Percentiles rank a stretch among this genome's conserved stretches.
Evolutionary conservation across 1,140 invertebrate species (phyloP).

Genomic region (Fopius arisanus): DNA sequence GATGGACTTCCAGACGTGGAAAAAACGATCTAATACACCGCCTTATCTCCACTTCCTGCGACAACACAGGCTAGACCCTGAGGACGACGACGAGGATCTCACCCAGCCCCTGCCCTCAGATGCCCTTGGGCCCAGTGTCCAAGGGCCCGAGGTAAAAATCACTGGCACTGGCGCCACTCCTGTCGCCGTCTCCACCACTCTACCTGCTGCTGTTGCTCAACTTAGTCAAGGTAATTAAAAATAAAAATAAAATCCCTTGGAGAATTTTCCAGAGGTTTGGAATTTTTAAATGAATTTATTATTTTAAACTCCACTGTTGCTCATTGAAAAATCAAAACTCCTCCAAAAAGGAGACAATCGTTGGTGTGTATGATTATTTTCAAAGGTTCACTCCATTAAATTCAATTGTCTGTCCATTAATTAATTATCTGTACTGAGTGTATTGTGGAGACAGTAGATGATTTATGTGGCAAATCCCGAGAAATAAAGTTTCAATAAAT

Average conservation of each 20-base stretch:
- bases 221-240: constrained; percentile 66
- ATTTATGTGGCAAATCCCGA: too few species aligned
- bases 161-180: constrained; percentile 70
- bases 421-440: too few species aligned
- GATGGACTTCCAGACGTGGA: constrained; percentile 85
- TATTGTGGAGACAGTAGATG: too few species aligned
- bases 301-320: too few species aligned
- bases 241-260: too few species aligned
- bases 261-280: too few species aligned
- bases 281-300: too few species aligned
- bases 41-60: constrained; percentile 79
- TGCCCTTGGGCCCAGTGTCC: constrained; percentile 21
- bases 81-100: constrained; percentile 69
- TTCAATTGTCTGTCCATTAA: too few species aligned
- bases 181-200: constrained; percentile 69
- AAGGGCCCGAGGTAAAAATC: constrained; percentile 70
- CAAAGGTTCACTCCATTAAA: too few species aligned
- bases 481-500: constrained; percentile 43
- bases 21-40: constrained; percentile 76
- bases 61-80: constrained; percentile 76
- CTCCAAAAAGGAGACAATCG: too few species aligned
- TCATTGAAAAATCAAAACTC: too few species aligned
- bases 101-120: constrained; percentile 44
- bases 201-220: constrained; percentile 70
- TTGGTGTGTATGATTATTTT: too few species aligned